Base-by-base conservation (phyloP, 2,113 vertebrate genomes). In the Paracanthobrama guichenoti region DNA sequence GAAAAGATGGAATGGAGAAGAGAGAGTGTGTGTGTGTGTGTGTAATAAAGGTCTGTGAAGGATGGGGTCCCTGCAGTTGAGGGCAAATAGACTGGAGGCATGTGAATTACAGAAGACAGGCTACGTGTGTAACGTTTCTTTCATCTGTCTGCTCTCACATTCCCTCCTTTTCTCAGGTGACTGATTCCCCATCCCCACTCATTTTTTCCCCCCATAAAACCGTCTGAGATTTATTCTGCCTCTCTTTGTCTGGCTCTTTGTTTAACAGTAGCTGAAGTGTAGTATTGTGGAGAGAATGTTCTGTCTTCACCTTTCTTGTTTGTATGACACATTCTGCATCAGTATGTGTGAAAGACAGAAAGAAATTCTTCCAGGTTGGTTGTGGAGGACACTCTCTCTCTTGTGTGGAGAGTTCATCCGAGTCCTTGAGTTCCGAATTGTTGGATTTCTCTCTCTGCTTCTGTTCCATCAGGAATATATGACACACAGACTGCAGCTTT, bases 61-160 rank as follows among this genome's bases (percentile, higher is more conserved):
- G 42, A 80, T 8, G 11, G 64, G 11, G 64, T 84, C 57, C 74
- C 76, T 83, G 60, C 42, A 67, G 87, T 81, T 48, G 78, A 71
- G 59, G 26, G 85, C 67, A 69, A 28, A 85, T 84, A 80, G 84
- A 86, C 72, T 66, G n/a, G 35, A 71, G 67, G 59, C 69, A 69
- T 82, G 80, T 82, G 72, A 85, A 76, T 83, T 88, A 76, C 84
- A 81, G 84, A 84, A 85, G 69, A 78, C 67, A 60, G 64, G 69
- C 71, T 60, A 81, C 14, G 16, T 50, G 79, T 75, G n/a, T 76
- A 67, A 85, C 24, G 81, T 83, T 72, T 82, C 86, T 88, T 83
- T 88, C 85, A 86, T 78, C 84, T 83, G 84, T 81, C 84, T 90
- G 87, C 78, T 90, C 89, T 84, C 85, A 53, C 79, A 77, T 84